Base-by-base conservation (phyloP, 2,888 invertebrate genomes). In the Theristus sp. region DNA sequence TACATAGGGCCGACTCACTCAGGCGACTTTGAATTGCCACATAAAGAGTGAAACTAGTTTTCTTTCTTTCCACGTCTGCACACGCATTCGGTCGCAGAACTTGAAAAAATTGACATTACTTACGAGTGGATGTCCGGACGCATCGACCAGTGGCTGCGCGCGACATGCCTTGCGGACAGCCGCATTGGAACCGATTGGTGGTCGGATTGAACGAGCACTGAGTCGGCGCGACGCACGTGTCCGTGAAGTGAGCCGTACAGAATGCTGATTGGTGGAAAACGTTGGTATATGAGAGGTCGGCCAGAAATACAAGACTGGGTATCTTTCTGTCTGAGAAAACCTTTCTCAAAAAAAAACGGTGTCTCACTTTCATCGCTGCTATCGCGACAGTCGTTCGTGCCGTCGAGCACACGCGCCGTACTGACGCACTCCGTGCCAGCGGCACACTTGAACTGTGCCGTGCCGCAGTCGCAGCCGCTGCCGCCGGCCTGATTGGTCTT, bases 311-410 rank as follows among this genome's bases (percentile, higher is more conserved):
- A n/a, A n/a, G n/a, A n/a, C n/a, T n/a, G n/a, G n/a, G n/a, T n/a
- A n/a, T n/a, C n/a, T n/a, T n/a, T n/a, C n/a, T n/a, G n/a, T n/a
- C n/a, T n/a, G n/a, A n/a, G n/a, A 38, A 38, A 6, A 17, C 17
- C 17, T 13, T 38, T 38, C 17, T 38, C 38, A 38, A 38, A 38
- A 38, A 38, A 38, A 38, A 17, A n/a, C n/a, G n/a, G n/a, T n/a
- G 38, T 17, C 55, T 49, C 22, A 61, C 61, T 53, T 31, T 61
- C 61, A 27, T 61, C 61, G n/a, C 53, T 53, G 26, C 55, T 46
- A 55, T 61, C 61, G 25, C 31, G 20, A 27, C 61, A 61, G 29
- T 61, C 25, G 13, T 28, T 24, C 20, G 27, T n/a, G 22, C 61
- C 61, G 28, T 61, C 61, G 13, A 60, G 24, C 20, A 61, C 59